phyloP scores from a whole-genome alignment of 2,888 invertebrate genomes.

The Nowickia ferox region DNA sequence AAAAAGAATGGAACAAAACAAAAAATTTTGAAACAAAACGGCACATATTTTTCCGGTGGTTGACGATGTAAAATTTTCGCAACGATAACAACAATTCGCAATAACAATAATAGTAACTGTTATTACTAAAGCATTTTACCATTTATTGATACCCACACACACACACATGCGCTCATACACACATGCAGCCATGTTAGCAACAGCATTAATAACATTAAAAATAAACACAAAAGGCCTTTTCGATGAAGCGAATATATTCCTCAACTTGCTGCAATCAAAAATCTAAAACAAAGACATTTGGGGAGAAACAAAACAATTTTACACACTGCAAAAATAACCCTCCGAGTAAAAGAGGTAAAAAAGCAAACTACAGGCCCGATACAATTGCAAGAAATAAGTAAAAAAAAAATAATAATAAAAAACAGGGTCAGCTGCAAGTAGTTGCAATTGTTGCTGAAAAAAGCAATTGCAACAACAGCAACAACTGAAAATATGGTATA shows the following conservation, averaged over 20 bases:
- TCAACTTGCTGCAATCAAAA: conserved; percentile 59
- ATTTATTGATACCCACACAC: conserved; percentile 47
- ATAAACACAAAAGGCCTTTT: conserved; percentile 49
- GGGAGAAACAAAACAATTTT: conserved; percentile 55
- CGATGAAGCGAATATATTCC: conserved; percentile 26
- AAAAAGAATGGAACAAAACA: background rate
- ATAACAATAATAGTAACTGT: conserved; percentile 71
- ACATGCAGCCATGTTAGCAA: conserved; percentile 5
- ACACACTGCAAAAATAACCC: conserved; percentile 52
- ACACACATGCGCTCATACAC: conserved; percentile 33
- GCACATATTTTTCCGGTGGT: conserved; percentile 70
- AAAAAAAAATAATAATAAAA: conserved; percentile 42
- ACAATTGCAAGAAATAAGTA: conserved; percentile 46
- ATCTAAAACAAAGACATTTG: conserved; percentile 67
- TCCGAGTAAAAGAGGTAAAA: conserved; percentile 55
- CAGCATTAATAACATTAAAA: conserved; percentile 15
- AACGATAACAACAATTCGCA: conserved; percentile 69
- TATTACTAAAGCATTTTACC: conserved; percentile 70
- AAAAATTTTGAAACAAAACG: conserved; percentile 44
- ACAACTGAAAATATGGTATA: conserved; percentile 55
- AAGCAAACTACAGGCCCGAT: conserved; percentile 38
- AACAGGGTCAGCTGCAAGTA: conserved; percentile 71
- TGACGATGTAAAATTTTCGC: conserved; percentile 70
- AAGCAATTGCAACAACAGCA: conserved; percentile 44
- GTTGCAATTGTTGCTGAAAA: conserved; percentile 68